These are phyloP conservation scores for Sphenodon punctatus DNA, from an alignment of 2,797 vertebrate genomes.

Conservation along the genomic window DNA sequence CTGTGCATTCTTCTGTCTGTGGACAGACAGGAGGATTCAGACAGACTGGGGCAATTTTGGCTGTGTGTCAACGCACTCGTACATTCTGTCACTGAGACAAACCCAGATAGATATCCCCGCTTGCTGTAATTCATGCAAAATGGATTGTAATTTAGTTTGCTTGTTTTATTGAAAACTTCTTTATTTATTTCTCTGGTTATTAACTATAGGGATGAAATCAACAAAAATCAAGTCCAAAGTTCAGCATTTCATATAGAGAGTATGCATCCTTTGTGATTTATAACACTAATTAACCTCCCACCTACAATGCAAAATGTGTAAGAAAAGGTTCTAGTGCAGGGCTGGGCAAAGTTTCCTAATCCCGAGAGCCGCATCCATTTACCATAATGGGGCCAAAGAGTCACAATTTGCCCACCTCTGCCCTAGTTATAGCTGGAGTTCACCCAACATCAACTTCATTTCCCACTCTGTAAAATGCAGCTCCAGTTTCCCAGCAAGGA, in stretches of 20 bases:
- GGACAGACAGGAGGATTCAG: neutral
- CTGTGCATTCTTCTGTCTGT: neutral
- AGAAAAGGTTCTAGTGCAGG: neutral
- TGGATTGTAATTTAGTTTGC: neutral
- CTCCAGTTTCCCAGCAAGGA: neutral
- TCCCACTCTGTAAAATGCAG: neutral
- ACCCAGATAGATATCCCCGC: neutral
- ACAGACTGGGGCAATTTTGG: neutral
- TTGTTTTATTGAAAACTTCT: neutral
- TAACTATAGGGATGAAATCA: neutral
- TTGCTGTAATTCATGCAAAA: slow-evolving; percentile 2
- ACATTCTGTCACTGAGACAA: no score
- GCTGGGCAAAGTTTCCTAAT: no score
- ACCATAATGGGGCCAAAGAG: no score
- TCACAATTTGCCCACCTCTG: no score
- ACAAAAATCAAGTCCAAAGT: neutral
- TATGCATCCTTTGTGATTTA: neutral
- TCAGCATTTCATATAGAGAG: neutral
- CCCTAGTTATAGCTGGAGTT: neutral
- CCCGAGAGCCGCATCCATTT: no score
- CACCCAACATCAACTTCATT: neutral
- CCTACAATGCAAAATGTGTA: neutral
- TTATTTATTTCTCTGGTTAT: neutral
- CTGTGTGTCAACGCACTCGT: neutral
- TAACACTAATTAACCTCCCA: neutral